Evolutionary conservation across 2,888 invertebrate genomes (phyloP), one percentile per base, ranked within the genome.

Genomic region (Pseudococcus longispinus): DNA sequence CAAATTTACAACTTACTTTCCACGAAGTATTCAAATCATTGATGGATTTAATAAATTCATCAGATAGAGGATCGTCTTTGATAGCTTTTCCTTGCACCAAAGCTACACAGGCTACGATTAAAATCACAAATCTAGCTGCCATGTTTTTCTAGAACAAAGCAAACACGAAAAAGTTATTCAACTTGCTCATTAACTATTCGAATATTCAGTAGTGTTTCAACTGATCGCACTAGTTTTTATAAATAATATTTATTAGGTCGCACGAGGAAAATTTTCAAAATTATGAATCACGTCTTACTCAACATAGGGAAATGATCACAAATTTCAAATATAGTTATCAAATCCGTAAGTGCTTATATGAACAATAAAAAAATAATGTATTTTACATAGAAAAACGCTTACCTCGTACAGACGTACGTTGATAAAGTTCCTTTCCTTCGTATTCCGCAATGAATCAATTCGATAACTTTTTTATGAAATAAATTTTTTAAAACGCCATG

Each of bases 21-120:
- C 85, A 85, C 26, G 85, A 74, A 23, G 42, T 74, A 23, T 85
- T 70, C 46, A 85, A 44, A 15, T 74, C 42, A 44, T 85, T 85
- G 4, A 85, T 85, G 13, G 32, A 44, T 6, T 70, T 15, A 29
- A 85, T 85, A 26, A 85, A 85, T 13, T 85, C 70, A 15, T 85
- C 85, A 2, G 85, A 85, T n/a, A 85, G 18, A 8, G 51, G 51
- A 83, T 83, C 18, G 37, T 74, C 42, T 5, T 42, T 42, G 0
- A 80, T 20, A 20, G 37, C 20, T 80, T 80, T 80, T 20, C 77
- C 77, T 11, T 42, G 20, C 20, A n/a, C 11, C 42, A 80, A 13
- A 15, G 42, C 42, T 20, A 42, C 15, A 80, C 42, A 20, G 8
- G 42, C 42, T 20, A 80, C 11, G 9, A 13, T 20, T 0, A 42